phyloP scores from a whole-genome alignment of 1,140 invertebrate species.

The Bursaphelenchus mucronatus region DNA sequence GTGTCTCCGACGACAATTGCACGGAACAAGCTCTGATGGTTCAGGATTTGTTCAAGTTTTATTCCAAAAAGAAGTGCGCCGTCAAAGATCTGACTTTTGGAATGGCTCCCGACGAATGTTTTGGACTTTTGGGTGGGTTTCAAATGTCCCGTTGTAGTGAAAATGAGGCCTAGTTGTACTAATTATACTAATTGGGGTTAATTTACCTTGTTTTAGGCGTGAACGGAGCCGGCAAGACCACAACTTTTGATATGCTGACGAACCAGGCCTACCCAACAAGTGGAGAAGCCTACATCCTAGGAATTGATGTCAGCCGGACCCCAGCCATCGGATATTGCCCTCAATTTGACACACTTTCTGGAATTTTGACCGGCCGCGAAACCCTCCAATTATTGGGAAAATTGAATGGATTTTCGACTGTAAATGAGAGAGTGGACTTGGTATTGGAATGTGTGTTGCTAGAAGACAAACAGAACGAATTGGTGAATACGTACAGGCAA shows the following conservation, averaged over 20 bases:
- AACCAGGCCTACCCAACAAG: constrained; percentile 1
- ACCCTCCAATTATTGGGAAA: constrained; percentile 14
- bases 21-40: constrained; percentile 14
- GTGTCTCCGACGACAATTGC: background rate
- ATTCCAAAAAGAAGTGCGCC: constrained; percentile 19
- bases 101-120: constrained; percentile 21
- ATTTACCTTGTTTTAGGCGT: constrained; percentile 19
- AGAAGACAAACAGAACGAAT: constrained; percentile 16
- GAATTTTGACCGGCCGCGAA: constrained; percentile 20
- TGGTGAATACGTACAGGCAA: constrained; percentile 33
- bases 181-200: too few species aligned
- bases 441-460: constrained; percentile 15
- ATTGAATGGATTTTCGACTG: constrained; percentile 28
- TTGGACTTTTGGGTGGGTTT: constrained; percentile 31
- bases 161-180: too few species aligned
- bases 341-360: constrained; percentile 23
- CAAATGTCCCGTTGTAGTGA: too few species aligned
- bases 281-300: constrained; percentile 14
- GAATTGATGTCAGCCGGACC: constrained; percentile 18
- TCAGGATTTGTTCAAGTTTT: constrained; percentile 21
- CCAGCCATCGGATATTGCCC: constrained; percentile 33
- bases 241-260: constrained; percentile 36
- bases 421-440: constrained; percentile 17
- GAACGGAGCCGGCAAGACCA: constrained; percentile 37
- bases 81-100: constrained; percentile 31